Conservation (phyloP, 2,797 vertebrate genomes). For the Lerista edwardsae region DNA sequence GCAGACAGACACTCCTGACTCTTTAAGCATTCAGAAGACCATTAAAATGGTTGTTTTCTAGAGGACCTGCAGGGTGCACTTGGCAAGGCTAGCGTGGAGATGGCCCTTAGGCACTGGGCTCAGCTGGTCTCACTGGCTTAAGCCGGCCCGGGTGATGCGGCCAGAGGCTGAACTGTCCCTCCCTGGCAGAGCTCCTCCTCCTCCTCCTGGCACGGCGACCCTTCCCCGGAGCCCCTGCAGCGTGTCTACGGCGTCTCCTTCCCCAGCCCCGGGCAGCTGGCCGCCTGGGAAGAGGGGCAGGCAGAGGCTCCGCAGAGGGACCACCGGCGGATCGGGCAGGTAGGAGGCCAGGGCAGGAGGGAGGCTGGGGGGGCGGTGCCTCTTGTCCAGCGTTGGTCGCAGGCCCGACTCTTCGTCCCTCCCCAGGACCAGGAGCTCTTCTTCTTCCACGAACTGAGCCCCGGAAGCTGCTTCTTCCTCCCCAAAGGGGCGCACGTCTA, state of each 20-base stretch:
- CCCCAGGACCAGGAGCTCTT: constrained; percentile 91
- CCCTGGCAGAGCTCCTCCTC: constrained; percentile 23
- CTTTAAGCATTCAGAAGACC: no score
- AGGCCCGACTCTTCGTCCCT: accelerated
- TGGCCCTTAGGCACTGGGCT: no score
- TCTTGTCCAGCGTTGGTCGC: no score
- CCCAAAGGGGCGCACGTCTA: constrained; percentile 91
- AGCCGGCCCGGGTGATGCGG: no score
- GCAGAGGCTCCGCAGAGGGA: constrained; percentile 82
- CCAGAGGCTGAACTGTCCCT: accelerated
- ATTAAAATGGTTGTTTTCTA: no score
- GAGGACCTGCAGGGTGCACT: no score
- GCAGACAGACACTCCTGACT: no score
- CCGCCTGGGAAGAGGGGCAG: constrained; percentile 82
- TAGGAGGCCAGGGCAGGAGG: constrained; percentile 42
- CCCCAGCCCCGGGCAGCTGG: constrained; percentile 75
- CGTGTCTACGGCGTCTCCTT: constrained; percentile 87
- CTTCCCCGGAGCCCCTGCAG: constrained; percentile 63
- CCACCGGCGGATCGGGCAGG: constrained; percentile 90
- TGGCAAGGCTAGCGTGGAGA: no score
- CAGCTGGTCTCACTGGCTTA: no score
- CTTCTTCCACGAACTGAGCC: constrained; percentile 92
- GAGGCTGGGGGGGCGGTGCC: no score
- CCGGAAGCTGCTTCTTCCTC: constrained; percentile 95
- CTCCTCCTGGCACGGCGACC: accelerated